A percentile compares a stretch with the other conserved stretches of the same genome.
phyloP scores from a whole-genome alignment of 2,888 invertebrate species.

The Cephalotes varians region DNA sequence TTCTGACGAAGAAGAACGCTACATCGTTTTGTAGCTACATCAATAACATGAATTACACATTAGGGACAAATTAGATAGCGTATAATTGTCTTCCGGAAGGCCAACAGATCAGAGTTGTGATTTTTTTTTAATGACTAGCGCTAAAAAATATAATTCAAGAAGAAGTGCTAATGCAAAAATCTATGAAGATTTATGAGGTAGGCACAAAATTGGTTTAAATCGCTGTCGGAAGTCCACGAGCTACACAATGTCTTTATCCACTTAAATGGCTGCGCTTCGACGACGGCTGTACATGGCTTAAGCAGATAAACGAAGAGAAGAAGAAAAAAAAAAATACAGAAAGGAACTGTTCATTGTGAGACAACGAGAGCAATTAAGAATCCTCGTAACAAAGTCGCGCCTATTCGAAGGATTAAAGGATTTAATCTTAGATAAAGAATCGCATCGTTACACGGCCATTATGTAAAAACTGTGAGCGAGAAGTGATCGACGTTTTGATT shows the following conservation, averaged over 20 bases:
- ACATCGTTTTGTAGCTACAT: neutral
- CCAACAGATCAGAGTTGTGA: neutral
- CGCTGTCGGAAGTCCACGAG: conserved; percentile 68
- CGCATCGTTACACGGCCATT: neutral
- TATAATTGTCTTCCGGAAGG: neutral
- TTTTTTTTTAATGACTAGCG: neutral
- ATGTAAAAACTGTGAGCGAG: neutral
- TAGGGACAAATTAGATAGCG: neutral
- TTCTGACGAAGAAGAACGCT: neutral
- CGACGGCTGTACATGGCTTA: conserved; percentile 8
- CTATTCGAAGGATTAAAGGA: neutral
- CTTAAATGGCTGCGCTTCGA: conserved; percentile 65
- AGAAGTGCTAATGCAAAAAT: conserved; percentile 7
- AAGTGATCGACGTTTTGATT: conserved; percentile 28
- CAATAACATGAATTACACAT: neutral
- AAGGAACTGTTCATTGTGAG: neutral
- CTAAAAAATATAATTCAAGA: conserved; percentile 1
- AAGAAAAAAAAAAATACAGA: neutral
- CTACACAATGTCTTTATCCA: conserved; percentile 73
- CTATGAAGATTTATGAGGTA: conserved; percentile 67
- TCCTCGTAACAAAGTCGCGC: neutral
- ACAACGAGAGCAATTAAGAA: conserved; percentile 22
- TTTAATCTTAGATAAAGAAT: conserved; percentile 22
- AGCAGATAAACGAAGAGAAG: conserved; percentile 24
- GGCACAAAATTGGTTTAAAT: conserved; percentile 77